These are phyloP conservation scores for Mactra quadrangularis DNA, from an alignment of 1,140 invertebrate species.

Conservation along the genomic window DNA sequence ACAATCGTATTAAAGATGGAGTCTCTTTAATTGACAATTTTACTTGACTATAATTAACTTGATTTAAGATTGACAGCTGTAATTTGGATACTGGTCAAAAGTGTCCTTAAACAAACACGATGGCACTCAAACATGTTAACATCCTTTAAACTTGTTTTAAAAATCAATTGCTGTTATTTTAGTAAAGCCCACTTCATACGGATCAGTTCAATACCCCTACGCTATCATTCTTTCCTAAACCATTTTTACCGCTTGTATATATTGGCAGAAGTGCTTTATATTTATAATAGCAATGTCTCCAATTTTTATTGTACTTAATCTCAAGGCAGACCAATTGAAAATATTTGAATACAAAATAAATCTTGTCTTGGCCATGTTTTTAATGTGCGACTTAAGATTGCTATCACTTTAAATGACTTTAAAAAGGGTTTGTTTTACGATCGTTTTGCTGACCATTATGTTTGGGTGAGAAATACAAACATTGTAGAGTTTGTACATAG, in stretches of 20 bases:
- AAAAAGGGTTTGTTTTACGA: slow-evolving; percentile 38
- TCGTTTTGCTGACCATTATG: slow-evolving; percentile 32
- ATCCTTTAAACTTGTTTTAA: no score
- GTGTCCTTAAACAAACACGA: slow-evolving; percentile 16
- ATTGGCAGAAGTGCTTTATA: no score
- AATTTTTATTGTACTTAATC: slow-evolving; percentile 21
- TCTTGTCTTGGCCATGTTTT: slow-evolving; percentile 19
- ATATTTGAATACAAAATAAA: slow-evolving; percentile 25
- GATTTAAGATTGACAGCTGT: slow-evolving; percentile 29
- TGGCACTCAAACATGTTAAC: slow-evolving; percentile 18
- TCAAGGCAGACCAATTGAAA: slow-evolving; percentile 9
- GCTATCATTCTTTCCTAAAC: no score
- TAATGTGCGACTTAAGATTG: slow-evolving; percentile 36
- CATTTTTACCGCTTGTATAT: no score
- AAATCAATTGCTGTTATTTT: no score
- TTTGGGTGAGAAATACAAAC: slow-evolving; percentile 31
- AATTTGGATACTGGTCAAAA: not conserved
- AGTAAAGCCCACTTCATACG: no score
- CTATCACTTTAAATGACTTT: slow-evolving; percentile 34
- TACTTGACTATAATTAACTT: slow-evolving; percentile 43
- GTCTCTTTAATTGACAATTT: slow-evolving; percentile 27
- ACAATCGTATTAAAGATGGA: not conserved
- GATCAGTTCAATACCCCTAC: no score
- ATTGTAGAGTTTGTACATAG: slow-evolving; percentile 1
- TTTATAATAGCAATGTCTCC: not conserved